phyloP scores from a whole-genome alignment of 2,888 invertebrate species.

The Quadroppia sp. region DNA sequence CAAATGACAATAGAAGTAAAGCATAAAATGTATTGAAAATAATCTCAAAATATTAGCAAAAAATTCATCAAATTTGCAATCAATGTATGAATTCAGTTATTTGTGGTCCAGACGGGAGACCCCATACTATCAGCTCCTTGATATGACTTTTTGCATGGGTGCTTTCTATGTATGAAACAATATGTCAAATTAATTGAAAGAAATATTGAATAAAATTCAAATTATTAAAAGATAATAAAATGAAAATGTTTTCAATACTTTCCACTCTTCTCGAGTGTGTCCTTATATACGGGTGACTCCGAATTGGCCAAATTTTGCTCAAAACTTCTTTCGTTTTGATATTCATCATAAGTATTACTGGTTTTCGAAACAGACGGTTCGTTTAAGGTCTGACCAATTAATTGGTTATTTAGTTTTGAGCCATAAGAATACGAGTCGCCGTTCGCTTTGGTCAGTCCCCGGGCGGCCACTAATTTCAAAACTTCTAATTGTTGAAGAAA shows the following conservation, averaged over 20 bases:
- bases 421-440: not conserved
- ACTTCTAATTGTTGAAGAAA: constrained; percentile 3
- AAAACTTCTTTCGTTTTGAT: constrained; percentile 31
- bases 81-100: too few species aligned
- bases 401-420: not conserved
- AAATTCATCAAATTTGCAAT: too few species aligned
- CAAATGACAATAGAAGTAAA: too few species aligned
- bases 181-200: not conserved
- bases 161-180: not conserved
- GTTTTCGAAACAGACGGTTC: not conserved
- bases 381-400: not conserved
- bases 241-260: not conserved
- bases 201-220: not conserved
- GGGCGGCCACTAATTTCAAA: not conserved
- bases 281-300: not conserved
- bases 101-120: too few species aligned
- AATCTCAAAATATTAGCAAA: too few species aligned
- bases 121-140: too few species aligned
- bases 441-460: not conserved
- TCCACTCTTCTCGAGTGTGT: constrained; percentile 1
- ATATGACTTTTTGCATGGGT: not conserved
- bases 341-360: not conserved
- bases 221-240: not conserved
- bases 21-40: too few species aligned
- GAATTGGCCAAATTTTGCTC: not conserved